Conservation (phyloP, 1,140 invertebrate genomes). For the Ptiloglossa arizonensis region DNA sequence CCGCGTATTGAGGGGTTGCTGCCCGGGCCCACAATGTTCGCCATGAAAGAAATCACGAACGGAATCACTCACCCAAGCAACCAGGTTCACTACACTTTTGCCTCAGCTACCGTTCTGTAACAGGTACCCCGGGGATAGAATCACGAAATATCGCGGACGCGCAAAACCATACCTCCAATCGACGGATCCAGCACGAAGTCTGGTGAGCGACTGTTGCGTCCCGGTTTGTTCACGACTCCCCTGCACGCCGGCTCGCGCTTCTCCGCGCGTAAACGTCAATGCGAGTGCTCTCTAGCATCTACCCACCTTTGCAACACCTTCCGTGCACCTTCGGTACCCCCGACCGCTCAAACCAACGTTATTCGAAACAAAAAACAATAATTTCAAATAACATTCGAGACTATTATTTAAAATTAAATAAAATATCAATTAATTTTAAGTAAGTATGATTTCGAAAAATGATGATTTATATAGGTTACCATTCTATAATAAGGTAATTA, state of each 20-base stretch:
- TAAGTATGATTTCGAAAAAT: no score
- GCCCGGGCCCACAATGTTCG: background rate
- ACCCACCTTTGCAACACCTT: conserved; percentile 40
- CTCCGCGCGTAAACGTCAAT: conserved; percentile 66
- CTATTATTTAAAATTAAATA: no score
- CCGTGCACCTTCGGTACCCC: conserved; percentile 9
- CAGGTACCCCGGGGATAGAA: conserved; percentile 14
- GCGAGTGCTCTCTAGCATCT: conserved; percentile 47
- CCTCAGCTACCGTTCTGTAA: background rate
- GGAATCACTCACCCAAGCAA: conserved; percentile 7
- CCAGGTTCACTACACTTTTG: background rate
- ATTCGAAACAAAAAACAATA: background rate
- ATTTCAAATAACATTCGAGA: no score
- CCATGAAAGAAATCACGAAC: background rate
- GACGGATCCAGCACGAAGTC: conserved; percentile 57
- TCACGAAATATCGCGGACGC: conserved; percentile 36
- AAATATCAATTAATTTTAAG: no score
- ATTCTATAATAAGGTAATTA: no score
- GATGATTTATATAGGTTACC: no score
- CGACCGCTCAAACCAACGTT: no score
- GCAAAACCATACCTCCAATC: conserved; percentile 25
- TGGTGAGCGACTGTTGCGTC: conserved; percentile 69
- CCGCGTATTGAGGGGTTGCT: conserved; percentile 35
- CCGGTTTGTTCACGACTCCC: conserved; percentile 52
- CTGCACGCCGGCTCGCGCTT: conserved; percentile 48